These are phyloP conservation scores for Agrilus cyanescens DNA, from an alignment of 2,888 invertebrate species.

Conservation along the genomic window DNA sequence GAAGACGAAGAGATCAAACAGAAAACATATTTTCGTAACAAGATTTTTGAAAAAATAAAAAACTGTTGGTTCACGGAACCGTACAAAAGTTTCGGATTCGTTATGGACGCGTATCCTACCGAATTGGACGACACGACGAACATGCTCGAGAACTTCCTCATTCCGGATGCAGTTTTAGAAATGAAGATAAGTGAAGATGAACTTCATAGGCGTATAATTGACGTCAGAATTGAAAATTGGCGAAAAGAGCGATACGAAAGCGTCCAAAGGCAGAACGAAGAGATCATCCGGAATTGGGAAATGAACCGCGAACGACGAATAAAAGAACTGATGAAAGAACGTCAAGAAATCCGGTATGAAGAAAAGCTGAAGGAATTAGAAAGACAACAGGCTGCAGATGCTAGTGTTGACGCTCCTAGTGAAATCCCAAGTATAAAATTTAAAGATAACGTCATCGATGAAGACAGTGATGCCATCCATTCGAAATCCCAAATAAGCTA, in stretches of 20 bases:
- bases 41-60: slow-evolving; percentile 1
- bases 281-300: slow-evolving; percentile 22
- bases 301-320: slow-evolving; percentile 19
- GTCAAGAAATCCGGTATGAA: slow-evolving; percentile 24
- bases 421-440: slow-evolving; percentile 1
- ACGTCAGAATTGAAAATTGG: slow-evolving; percentile 21
- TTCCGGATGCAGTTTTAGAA: slow-evolving; percentile 49
- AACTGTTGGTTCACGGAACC: slow-evolving; percentile 41
- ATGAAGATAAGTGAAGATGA: slow-evolving; percentile 30
- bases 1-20: slow-evolving; percentile 9
- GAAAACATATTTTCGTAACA: slow-evolving; percentile 5
- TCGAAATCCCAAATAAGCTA: slow-evolving; percentile 25
- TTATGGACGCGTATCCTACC: slow-evolving; percentile 52
- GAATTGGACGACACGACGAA: slow-evolving; percentile 41
- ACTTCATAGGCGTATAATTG: slow-evolving; percentile 20
- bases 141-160: slow-evolving; percentile 38
- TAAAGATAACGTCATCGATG: slow-evolving; percentile 9
- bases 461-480: slow-evolving; percentile 10
- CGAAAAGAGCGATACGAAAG: slow-evolving; percentile 34
- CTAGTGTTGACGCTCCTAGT: neutral
- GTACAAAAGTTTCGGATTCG: slow-evolving; percentile 39
- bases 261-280: slow-evolving; percentile 15
- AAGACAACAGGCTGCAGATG: slow-evolving; percentile 1
- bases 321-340: slow-evolving; percentile 24
- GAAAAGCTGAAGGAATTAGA: slow-evolving; percentile 15